Evolutionary conservation across 2,888 invertebrate genomes (phyloP), one percentile per base, ranked within the genome.

Genomic region (Uropetala carovei): DNA sequence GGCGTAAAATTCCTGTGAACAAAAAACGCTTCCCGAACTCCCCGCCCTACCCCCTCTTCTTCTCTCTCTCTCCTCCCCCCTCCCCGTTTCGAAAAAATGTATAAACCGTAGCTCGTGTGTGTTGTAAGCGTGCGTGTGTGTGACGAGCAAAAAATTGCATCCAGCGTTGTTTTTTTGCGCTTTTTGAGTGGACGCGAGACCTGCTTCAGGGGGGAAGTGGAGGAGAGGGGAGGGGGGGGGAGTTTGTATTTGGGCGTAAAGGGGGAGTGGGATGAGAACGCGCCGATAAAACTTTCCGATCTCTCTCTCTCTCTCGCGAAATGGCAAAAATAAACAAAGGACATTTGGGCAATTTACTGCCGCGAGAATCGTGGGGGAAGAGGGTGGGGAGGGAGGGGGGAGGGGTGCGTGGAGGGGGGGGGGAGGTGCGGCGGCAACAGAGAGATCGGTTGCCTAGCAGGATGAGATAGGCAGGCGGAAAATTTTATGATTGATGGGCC

Each of bases 401-500:
- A 10, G 57, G 83, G 57, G 83, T 43, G 83, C n/a, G 9, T 43
- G 83, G n/a, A 27, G 30, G 43, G 82, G 30, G 82, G 43, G 82
- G 43, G 82, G 82, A 27, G 27, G 82, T n/a, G n/a, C n/a, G n/a
- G 30, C 30, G 7, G 14, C 82, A n/a, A 43, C 83, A 57, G 83
- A 57, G 83, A 43, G 43, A 57, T 56, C 83, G 27, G 83, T 83
- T 14, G 83, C 11, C 30, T 27, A 43, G 43, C 83, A 83, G 83
- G 83, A 58, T 59, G 86, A 86, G 89, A 89, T 89, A 89, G 89
- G 89, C 89, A 89, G 89, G 89, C 89, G 89, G 89, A 89, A 89
- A 89, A 89, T 89, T 89, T 89, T 64, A 43, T 89, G 89, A 89
- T 89, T 89, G 89, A 89, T 89, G 83, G 83, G 57, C 83, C 83